These are phyloP conservation scores for Microplitis manilae DNA, from an alignment of 2,888 invertebrate species.

Conservation along the genomic window DNA sequence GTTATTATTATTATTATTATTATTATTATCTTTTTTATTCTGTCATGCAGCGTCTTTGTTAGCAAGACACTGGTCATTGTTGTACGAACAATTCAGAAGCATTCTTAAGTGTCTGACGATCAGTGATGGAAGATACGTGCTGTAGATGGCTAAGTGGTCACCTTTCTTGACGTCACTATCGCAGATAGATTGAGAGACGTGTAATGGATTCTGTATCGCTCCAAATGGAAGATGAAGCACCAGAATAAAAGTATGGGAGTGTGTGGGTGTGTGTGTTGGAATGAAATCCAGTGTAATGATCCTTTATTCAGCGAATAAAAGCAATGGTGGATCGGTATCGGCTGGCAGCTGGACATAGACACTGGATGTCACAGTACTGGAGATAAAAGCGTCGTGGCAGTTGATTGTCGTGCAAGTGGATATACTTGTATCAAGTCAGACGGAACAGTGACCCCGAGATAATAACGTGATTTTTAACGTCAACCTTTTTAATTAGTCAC, in stretches of 20 bases:
- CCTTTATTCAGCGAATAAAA: slow-evolving; percentile 7
- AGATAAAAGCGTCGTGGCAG: background rate
- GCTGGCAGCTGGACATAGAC: background rate
- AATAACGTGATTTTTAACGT: slow-evolving; percentile 2
- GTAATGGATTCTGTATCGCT: background rate
- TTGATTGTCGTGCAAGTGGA: slow-evolving; percentile 19
- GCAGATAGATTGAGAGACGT: background rate
- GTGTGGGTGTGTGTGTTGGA: background rate
- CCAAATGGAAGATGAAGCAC: background rate
- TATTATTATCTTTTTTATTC: background rate
- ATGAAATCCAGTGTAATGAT: slow-evolving; percentile 5
- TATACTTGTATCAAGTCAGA: slow-evolving; percentile 28
- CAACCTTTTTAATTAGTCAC: background rate
- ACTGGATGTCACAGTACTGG: background rate
- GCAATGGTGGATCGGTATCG: background rate
- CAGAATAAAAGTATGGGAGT: background rate
- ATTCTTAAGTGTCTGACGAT: slow-evolving; percentile 57
- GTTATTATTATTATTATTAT: background rate
- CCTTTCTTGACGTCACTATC: background rate
- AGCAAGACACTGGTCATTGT: slow-evolving; percentile 51
- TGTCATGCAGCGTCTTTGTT: slow-evolving; percentile 3
- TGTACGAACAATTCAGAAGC: slow-evolving; percentile 57
- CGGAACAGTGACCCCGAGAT: background rate
- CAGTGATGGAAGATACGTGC: slow-evolving; percentile 59
- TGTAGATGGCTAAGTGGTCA: slow-evolving; percentile 54